Evolutionary conservation across 2,797 vertebrate genomes (phyloP).

Genomic region (Rhynchonycteris naso): DNA sequence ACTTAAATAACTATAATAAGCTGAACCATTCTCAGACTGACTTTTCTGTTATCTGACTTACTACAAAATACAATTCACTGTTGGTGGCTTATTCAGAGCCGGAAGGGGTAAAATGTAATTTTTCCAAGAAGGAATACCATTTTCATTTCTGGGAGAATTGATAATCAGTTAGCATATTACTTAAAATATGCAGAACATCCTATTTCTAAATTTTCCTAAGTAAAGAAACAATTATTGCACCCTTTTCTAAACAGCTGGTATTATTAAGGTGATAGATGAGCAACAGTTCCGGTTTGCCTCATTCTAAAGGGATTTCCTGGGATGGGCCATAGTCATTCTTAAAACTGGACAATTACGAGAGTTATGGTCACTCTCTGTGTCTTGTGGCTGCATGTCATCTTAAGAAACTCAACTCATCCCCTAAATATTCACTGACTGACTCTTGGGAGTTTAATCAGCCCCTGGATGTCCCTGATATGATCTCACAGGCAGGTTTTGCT

Average conservation of each 20-base stretch:
- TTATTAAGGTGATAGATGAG: not conserved
- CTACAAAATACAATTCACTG: not conserved
- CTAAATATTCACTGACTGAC: not conserved
- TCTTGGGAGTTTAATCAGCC: not conserved
- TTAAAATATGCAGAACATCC: not conserved
- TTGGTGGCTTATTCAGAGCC: not conserved
- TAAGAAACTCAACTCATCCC: not conserved
- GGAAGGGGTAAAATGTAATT: not conserved
- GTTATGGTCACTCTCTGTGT: not conserved
- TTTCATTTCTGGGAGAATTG: not conserved
- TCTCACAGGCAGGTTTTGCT: no score
- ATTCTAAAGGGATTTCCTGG: accelerated
- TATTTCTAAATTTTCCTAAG: not conserved
- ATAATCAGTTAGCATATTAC: not conserved
- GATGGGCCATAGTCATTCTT: no score
- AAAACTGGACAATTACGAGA: not conserved
- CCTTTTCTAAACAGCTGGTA: accelerated
- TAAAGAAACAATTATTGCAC: accelerated
- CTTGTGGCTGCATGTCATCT: not conserved
- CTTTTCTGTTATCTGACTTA: not conserved
- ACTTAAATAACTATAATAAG: not conserved
- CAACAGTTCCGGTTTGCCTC: no score
- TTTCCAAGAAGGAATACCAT: not conserved
- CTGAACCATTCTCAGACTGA: not conserved
- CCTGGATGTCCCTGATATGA: not conserved